Evolutionary conservation across 2,888 invertebrate genomes (phyloP).

Genomic region (Leucoptera coffeella): DNA sequence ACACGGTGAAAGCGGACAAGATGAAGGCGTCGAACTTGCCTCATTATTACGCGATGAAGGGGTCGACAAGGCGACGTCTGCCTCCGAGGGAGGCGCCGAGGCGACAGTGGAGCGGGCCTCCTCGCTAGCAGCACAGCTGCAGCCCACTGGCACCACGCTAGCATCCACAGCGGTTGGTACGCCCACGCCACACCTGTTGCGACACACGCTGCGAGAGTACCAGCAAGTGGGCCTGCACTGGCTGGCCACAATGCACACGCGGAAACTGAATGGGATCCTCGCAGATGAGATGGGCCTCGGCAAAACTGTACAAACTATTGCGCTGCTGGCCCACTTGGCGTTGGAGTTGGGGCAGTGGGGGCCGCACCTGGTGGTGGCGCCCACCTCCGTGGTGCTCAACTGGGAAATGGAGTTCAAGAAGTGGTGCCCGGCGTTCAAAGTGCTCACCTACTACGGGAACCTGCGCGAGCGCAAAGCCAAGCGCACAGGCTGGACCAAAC

Average conservation of each 20-base stretch:
- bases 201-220: slow-evolving; percentile 87
- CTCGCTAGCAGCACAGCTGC: slow-evolving; percentile 90
- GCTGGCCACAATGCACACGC: slow-evolving; percentile 93
- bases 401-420: slow-evolving; percentile 99
- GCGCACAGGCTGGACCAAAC: slow-evolving; percentile 94
- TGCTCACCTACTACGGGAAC: slow-evolving; percentile 95
- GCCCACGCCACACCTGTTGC: slow-evolving; percentile 86
- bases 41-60: slow-evolving; percentile 11
- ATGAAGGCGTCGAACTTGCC: slow-evolving; percentile 9
- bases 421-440: slow-evolving; percentile 99
- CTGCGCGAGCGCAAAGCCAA: slow-evolving; percentile 92
- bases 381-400: slow-evolving; percentile 98
- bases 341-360: slow-evolving; percentile 95
- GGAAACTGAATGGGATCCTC: slow-evolving; percentile 91
- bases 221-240: slow-evolving; percentile 97
- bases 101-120: slow-evolving; percentile 88
- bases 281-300: slow-evolving; percentile 98
- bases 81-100: slow-evolving; percentile 19
- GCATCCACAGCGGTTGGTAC: slow-evolving; percentile 85
- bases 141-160: slow-evolving; percentile 96
- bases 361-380: slow-evolving; percentile 97
- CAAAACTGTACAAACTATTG: slow-evolving; percentile 96
- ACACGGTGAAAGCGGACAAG: no score
- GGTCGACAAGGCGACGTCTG: slow-evolving; percentile 19
- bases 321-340: slow-evolving; percentile 88